phyloP scores from a whole-genome alignment of 2,888 invertebrate genomes.

The Lithophane ornitopus region DNA sequence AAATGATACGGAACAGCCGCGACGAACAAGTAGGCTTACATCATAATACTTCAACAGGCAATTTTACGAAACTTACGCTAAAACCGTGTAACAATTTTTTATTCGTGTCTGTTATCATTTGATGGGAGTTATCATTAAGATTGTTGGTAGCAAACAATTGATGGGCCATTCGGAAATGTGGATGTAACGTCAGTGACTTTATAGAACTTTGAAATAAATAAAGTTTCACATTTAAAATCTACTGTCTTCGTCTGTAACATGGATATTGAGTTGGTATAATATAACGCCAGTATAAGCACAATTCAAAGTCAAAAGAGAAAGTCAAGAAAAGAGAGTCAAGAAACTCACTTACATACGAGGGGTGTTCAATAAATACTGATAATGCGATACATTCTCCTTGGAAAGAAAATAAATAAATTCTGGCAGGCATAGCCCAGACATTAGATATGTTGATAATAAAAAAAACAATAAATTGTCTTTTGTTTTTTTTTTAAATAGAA shows the following conservation, averaged over 20 bases:
- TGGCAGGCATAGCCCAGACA: too few species aligned
- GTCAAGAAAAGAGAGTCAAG: too few species aligned
- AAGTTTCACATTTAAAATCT: slow-evolving; percentile 3
- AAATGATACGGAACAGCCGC: slow-evolving; percentile 42
- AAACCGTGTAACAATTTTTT: slow-evolving; percentile 49
- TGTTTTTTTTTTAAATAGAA: too few species aligned
- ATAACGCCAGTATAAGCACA: not conserved
- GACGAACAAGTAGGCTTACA: slow-evolving; percentile 23
- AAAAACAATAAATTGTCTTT: too few species aligned
- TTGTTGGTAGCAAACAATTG: slow-evolving; percentile 44
- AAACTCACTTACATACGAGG: too few species aligned
- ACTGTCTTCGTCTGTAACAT: not conserved
- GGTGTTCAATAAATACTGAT: too few species aligned
- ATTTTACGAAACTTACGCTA: slow-evolving; percentile 34
- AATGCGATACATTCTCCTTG: too few species aligned
- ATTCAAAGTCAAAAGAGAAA: too few species aligned
- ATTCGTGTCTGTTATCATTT: slow-evolving; percentile 62
- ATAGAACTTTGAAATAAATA: not conserved
- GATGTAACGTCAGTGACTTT: slow-evolving; percentile 3
- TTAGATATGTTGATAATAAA: too few species aligned
- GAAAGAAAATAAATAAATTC: too few species aligned
- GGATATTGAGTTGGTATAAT: slow-evolving; percentile 13
- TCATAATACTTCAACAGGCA: slow-evolving; percentile 28
- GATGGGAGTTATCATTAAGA: slow-evolving; percentile 65
- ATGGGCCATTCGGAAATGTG: slow-evolving; percentile 26